Evolutionary conservation across 2,113 vertebrate species (phyloP), one percentile per base, ranked within the genome.

Genomic region (Motacilla alba): DNA sequence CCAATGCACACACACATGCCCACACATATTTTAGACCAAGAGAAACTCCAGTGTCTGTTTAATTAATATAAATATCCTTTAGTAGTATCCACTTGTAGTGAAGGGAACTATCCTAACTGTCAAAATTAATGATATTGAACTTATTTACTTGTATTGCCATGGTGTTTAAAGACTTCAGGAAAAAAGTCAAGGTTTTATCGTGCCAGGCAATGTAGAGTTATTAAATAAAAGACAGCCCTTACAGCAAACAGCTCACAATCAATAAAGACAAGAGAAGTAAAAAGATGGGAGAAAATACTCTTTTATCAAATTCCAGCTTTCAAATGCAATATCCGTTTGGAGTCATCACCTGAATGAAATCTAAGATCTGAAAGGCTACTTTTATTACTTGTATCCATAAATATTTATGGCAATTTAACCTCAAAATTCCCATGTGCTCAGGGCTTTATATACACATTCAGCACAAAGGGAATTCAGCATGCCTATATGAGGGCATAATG

Each of bases 271-370:
- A 91, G 74, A 79, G 66, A 82, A 22, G 58, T 82, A 92, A 68
- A 68, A 93, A 87, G 62, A 92, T 78, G 56, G 49, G 37, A 94
- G 69, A 94, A 95, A 94, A 91, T 82, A 87, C 0, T 1, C 35
- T 84, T 92, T 76, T 85, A 94, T 94, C 66, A 87, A 94, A 94
- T 95, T 93, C 37, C 81, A 95, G 66, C 66, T 95, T 95, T 96
- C 89, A 91, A 89, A 94, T 87, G 69, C 64, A 95, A 94, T 95
- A 95, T 93, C 91, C 3, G 0, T 82, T 96, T 87, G 87, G 47
- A 92, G 68, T 87, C 87, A 91, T 77, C 81, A 76, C 49, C 41
- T 87, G 87, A 95, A 95, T 94, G 62, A 79, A 93, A 89, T 85
- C 79, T 53, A 46, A 79, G 78, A 76, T 73, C 84, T 82, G 70